Evolutionary conservation across 2,113 vertebrate species (phyloP).

Genomic region (Eolophus roseicapilla): DNA sequence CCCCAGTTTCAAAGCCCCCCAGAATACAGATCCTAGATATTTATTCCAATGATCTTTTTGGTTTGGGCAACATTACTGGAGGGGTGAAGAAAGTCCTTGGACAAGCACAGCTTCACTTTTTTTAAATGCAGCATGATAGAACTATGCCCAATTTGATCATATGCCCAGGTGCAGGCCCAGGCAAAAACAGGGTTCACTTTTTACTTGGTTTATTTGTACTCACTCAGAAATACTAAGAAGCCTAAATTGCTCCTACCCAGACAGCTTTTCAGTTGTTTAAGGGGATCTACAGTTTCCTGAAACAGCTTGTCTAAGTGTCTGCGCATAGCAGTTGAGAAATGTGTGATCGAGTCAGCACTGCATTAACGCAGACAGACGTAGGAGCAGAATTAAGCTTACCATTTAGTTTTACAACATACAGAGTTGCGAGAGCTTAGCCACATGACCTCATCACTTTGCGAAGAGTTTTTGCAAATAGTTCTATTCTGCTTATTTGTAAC

Average conservation of each 20-base stretch:
- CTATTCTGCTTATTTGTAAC: neutral
- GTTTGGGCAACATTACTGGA: no score
- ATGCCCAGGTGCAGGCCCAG: neutral
- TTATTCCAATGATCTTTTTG: no score
- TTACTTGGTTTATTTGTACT: neutral
- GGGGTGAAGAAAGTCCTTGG: neutral
- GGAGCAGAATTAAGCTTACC: neutral
- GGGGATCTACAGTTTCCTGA: neutral
- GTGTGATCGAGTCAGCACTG: neutral
- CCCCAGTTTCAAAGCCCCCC: no score
- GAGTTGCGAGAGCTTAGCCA: neutral
- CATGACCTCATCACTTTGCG: neutral
- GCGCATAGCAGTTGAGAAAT: neutral
- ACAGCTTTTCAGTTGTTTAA: neutral
- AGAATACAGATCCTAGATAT: no score
- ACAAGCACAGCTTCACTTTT: neutral
- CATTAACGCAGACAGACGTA: neutral
- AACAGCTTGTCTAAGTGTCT: neutral
- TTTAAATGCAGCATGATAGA: neutral
- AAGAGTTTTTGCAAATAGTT: conserved; percentile 4
- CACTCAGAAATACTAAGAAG: neutral
- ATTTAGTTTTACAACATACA: conserved; percentile 6
- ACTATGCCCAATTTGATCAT: neutral
- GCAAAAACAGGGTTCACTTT: neutral
- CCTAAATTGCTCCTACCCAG: neutral